phyloP scores from a whole-genome alignment of 2,797 vertebrate species.

The Pangasius krempfi region DNA sequence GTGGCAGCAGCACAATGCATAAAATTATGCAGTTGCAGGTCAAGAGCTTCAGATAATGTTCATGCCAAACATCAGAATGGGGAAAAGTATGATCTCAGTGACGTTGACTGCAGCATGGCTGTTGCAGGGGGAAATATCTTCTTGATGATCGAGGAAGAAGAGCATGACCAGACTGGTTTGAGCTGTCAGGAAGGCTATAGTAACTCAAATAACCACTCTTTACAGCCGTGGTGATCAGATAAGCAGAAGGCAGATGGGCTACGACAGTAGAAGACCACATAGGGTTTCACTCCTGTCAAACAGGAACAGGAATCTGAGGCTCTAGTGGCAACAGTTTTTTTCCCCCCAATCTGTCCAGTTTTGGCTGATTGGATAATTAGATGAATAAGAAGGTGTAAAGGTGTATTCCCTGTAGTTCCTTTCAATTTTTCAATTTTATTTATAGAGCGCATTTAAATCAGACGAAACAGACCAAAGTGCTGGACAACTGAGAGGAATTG shows the following conservation, averaged over 20 bases:
- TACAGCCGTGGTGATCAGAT: not conserved
- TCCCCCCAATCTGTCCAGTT: not conserved
- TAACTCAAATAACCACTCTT: not conserved
- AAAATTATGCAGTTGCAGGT: not conserved
- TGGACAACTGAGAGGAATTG: not conserved
- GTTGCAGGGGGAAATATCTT: not conserved
- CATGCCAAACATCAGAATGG: not conserved
- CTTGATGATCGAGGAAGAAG: not conserved
- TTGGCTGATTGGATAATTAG: not conserved
- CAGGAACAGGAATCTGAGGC: not conserved
- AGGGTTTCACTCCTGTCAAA: not conserved
- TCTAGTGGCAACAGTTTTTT: not conserved
- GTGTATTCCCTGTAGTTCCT: not conserved
- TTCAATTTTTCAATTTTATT: not conserved
- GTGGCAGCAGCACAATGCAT: not conserved
- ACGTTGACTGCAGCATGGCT: not conserved
- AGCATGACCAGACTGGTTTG: too few species aligned
- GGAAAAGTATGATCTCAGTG: not conserved
- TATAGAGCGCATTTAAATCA: not conserved
- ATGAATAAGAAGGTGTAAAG: not conserved
- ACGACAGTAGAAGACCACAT: not conserved
- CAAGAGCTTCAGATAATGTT: not conserved
- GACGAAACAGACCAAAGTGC: not conserved
- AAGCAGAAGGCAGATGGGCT: not conserved
- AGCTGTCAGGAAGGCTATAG: not conserved